Conservation (phyloP, 2,888 invertebrate genomes). For the Macrostomum cliftonense region DNA sequence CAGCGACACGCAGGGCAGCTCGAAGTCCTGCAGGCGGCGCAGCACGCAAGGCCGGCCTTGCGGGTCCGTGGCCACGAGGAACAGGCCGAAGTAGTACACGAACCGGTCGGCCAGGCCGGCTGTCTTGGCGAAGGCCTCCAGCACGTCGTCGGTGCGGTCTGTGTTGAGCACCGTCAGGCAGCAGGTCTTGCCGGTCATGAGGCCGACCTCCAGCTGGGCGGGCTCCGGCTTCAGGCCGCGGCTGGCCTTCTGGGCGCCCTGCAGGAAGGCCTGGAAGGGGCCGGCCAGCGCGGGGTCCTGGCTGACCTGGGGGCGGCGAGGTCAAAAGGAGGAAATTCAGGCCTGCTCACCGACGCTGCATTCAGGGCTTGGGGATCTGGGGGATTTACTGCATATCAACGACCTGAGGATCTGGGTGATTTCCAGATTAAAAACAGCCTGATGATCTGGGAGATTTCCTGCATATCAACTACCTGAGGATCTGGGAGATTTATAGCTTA, state of each 20-base stretch:
- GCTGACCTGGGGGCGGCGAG: no score
- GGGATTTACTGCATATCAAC: no score
- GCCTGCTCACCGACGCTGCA: no score
- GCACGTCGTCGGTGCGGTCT: slow-evolving; percentile 11
- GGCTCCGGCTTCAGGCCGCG: not conserved
- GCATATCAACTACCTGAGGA: no score
- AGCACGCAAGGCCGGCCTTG: slow-evolving; percentile 44
- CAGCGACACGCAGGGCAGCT: slow-evolving; percentile 81
- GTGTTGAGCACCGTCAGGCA: not conserved
- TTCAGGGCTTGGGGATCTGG: no score
- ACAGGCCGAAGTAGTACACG: slow-evolving; percentile 70
- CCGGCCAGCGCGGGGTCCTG: not conserved
- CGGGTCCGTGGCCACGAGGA: slow-evolving; percentile 53
- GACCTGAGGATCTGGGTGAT: no score
- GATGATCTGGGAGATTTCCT: no score
- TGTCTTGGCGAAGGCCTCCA: slow-evolving; percentile 57
- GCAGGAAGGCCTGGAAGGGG: slow-evolving; percentile 10
- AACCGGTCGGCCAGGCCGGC: slow-evolving; percentile 60
- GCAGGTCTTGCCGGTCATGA: not conserved
- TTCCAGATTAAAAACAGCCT: no score
- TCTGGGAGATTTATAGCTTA: no score
- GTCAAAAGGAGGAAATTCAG: no score
- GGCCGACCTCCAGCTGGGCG: no score
- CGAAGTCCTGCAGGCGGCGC: slow-evolving; percentile 79
- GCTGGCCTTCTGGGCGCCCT: slow-evolving; percentile 22